Percentiles rank a stretch among this genome's conserved stretches.
Evolutionary conservation across 1,140 invertebrate species (phyloP).

Genomic region (Bombus sibiricus): DNA sequence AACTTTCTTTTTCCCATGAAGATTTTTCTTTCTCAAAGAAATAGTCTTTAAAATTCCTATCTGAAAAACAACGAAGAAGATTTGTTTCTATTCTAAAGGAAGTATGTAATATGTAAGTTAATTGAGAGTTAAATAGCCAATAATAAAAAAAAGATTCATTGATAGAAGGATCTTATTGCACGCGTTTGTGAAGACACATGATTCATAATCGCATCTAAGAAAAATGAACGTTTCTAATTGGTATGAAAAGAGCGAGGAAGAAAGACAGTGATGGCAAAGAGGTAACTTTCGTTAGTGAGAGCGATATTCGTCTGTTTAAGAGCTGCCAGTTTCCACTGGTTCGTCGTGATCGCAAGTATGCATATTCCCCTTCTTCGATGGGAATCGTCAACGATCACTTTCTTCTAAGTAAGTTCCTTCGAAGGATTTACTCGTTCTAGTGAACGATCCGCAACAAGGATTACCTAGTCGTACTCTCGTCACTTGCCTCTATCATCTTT

Average conservation of each 20-base stretch:
- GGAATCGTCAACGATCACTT: slow-evolving; percentile 60
- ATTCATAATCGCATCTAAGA: not conserved
- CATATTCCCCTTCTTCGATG: slow-evolving; percentile 49
- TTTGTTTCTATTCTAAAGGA: not conserved
- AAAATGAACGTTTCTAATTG: slow-evolving; percentile 29
- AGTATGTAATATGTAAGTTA: too few relatives aligned
- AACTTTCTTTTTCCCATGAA: not conserved
- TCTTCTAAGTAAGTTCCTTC: slow-evolving; percentile 58
- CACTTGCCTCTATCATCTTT: not conserved
- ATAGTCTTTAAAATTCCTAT: not conserved
- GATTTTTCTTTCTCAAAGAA: not conserved
- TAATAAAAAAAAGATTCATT: not conserved
- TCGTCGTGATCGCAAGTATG: slow-evolving; percentile 13
- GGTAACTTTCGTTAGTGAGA: slow-evolving; percentile 40
- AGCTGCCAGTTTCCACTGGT: slow-evolving; percentile 37
- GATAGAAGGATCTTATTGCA: not conserved
- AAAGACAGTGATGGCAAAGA: not conserved
- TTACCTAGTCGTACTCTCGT: slow-evolving; percentile 28
- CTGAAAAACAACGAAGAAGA: too few relatives aligned
- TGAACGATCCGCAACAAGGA: slow-evolving; percentile 54
- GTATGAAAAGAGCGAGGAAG: slow-evolving; percentile 14
- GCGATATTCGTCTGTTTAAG: slow-evolving; percentile 30
- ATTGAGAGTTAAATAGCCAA: not conserved
- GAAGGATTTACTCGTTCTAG: slow-evolving; percentile 46
- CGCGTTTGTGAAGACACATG: not conserved